Conservation (phyloP, 2,888 invertebrate genomes). For the Corythucha ciliata region DNA sequence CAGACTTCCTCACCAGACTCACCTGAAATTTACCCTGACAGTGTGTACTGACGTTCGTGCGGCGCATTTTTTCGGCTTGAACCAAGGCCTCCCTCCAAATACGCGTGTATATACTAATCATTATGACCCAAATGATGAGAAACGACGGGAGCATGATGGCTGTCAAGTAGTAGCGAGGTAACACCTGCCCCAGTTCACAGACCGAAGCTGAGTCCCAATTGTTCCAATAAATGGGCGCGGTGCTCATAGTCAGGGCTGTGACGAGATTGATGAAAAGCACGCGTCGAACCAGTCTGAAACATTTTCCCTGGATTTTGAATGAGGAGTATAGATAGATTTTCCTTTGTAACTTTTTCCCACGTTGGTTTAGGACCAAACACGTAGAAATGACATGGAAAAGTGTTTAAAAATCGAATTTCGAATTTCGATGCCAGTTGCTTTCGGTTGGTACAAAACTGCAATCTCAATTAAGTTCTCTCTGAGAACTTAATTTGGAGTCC, state of each 20-base stretch:
- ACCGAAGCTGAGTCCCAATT: slow-evolving; percentile 53
- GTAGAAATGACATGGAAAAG: too few relatives aligned
- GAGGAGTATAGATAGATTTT: too few relatives aligned
- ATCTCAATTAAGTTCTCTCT: too few relatives aligned
- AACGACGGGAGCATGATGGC: slow-evolving; percentile 59
- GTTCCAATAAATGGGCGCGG: slow-evolving; percentile 69
- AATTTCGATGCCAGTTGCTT: too few relatives aligned
- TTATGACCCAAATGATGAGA: slow-evolving; percentile 60
- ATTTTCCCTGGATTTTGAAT: too few relatives aligned
- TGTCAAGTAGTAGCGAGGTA: slow-evolving; percentile 41
- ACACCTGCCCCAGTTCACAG: slow-evolving; percentile 52
- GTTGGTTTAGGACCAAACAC: too few relatives aligned
- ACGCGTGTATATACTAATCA: slow-evolving; percentile 64
- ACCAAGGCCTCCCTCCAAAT: slow-evolving; percentile 62
- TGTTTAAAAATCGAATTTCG: too few relatives aligned
- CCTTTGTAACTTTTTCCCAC: too few relatives aligned
- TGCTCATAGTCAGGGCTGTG: slow-evolving; percentile 54
- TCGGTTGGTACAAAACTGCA: too few relatives aligned
- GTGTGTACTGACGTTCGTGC: slow-evolving; percentile 49
- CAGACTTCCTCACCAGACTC: slow-evolving; percentile 25
- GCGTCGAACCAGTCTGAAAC: slow-evolving; percentile 47
- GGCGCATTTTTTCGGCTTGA: slow-evolving; percentile 54
- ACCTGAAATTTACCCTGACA: slow-evolving; percentile 47
- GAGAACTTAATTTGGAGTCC: too few relatives aligned
- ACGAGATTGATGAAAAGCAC: slow-evolving; percentile 60